Base-by-base conservation (phyloP, 2,113 vertebrate genomes). In the Malurus melanocephalus region DNA sequence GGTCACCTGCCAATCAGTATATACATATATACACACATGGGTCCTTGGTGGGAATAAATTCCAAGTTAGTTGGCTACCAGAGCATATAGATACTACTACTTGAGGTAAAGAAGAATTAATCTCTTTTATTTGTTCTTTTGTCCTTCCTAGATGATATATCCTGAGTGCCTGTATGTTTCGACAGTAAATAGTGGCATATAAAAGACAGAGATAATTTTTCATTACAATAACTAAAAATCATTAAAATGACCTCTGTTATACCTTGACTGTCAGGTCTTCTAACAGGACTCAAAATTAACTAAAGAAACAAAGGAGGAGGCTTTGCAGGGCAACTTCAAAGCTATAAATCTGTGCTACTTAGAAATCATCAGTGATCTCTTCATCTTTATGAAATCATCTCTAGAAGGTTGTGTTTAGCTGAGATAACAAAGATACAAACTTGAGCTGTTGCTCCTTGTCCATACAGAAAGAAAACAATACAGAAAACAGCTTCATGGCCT, bases 1-100 rank as follows among this genome's bases (percentile, higher is more conserved):
- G 93, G 95, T 95, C 93, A 96, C 23, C 83, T 88, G 77, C 86
- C 74, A 93, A 73, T 92, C 18, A 21, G 59, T 81, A 86, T 92
- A 77, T 92, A 93, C 80, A 79, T 88, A 88, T 78, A 93, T 57
- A 91, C 60, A 95, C 88, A 94, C 40, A 60, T 53, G 30, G 48
- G 80, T 90, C 92, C 83, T 88, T 52, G 43, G 78, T 93, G 90
- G 93, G 94, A 94, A 93, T 93, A 93, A 90, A 94, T 88, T 95
- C 88, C 55, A 80, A 52, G 55, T 67, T n/a, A 76, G 74, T 56
- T 88, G 74, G 67, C 74, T 92, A 88, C 32, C 59, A 76, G 56
- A 93, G 80, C 78, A 74, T 93, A 87, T 83, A 92, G 75, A 78
- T 89, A 69, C 46, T 85, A 40, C 24, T 69, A 48, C 71, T 66